phyloP scores from a whole-genome alignment of 2,797 vertebrate genomes.

The Channallabes apus region DNA sequence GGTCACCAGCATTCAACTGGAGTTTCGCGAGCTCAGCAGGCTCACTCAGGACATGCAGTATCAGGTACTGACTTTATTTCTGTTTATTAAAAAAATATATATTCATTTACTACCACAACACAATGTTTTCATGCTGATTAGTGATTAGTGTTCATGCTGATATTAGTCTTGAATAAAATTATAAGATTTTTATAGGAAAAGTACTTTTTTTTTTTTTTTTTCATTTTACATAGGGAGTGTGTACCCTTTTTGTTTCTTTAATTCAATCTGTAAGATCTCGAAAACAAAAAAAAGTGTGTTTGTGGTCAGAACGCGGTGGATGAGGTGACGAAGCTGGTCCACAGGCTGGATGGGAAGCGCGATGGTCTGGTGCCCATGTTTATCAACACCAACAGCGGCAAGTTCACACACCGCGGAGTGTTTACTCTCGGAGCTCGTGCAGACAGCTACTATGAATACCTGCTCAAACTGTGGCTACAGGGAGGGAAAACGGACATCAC shows the following conservation, averaged over 20 bases:
- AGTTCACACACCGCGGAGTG: conserved; percentile 90
- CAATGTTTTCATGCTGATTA: too few species aligned
- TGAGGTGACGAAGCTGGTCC: conserved; percentile 83
- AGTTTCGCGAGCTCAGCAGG: conserved; percentile 92
- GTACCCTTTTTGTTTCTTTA: too few species aligned
- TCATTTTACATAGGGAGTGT: too few species aligned
- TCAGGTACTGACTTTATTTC: conserved; percentile 71
- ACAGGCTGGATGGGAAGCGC: conserved; percentile 84
- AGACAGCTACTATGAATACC: conserved; percentile 98
- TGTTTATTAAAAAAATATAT: background rate
- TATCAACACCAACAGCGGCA: conserved; percentile 93
- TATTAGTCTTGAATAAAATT: background rate
- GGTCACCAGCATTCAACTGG: conserved; percentile 96
- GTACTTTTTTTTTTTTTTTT: too few species aligned
- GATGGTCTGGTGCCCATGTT: conserved; percentile 98
- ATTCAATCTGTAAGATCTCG: too few species aligned
- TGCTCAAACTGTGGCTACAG: conserved; percentile 98
- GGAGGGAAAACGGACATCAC: conserved; percentile 86
- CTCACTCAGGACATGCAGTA: conserved; percentile 85
- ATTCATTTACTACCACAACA: background rate
- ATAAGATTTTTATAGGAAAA: background rate
- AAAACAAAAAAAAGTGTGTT: background rate
- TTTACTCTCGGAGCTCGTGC: conserved; percentile 92
- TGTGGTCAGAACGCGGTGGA: conserved; percentile 82
- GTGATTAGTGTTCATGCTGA: background rate